Percentiles rank a stretch among this genome's conserved stretches.
These are phyloP conservation scores for Enteromius radiatus DNA, from an alignment of 2,797 vertebrate genomes.

Conservation along the genomic window DNA sequence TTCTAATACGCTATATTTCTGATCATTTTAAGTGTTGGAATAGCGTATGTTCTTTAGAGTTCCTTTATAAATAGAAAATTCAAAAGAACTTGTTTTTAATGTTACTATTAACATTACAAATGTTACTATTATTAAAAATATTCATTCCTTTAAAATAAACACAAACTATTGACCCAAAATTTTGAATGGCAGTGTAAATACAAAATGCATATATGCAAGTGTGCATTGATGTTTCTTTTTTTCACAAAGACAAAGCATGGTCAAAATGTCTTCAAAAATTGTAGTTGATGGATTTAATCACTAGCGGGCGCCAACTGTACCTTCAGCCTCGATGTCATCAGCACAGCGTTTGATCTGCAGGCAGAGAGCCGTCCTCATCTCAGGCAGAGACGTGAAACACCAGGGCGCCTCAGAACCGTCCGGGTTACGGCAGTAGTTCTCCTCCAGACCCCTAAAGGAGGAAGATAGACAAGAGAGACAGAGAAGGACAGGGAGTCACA, in stretches of 20 bases:
- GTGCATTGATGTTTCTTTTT: neutral
- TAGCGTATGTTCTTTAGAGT: neutral
- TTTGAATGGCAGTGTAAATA: neutral
- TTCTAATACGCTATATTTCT: neutral
- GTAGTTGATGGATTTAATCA: constrained; percentile 10
- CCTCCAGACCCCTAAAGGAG: constrained; percentile 84
- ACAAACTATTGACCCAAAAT: neutral
- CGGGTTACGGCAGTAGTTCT: constrained; percentile 96
- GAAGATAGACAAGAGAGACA: neutral
- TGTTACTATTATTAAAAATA: neutral
- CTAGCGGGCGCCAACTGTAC: constrained; percentile 67
- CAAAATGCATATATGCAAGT: neutral
- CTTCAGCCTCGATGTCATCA: constrained; percentile 85
- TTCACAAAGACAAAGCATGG: neutral
- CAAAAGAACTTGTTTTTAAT: too few species aligned
- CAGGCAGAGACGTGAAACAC: constrained; percentile 88
- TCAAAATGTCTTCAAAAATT: neutral
- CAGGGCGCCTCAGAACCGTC: constrained; percentile 96
- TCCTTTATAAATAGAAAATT: neutral
- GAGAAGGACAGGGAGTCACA: neutral
- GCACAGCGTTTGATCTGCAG: constrained; percentile 94
- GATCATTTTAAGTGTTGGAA: neutral
- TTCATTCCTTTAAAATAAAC: neutral
- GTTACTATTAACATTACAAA: neutral
- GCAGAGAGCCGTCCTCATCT: constrained; percentile 88